Conservation (phyloP, 2,888 invertebrate genomes). For the Leptura quadrifasciata region DNA sequence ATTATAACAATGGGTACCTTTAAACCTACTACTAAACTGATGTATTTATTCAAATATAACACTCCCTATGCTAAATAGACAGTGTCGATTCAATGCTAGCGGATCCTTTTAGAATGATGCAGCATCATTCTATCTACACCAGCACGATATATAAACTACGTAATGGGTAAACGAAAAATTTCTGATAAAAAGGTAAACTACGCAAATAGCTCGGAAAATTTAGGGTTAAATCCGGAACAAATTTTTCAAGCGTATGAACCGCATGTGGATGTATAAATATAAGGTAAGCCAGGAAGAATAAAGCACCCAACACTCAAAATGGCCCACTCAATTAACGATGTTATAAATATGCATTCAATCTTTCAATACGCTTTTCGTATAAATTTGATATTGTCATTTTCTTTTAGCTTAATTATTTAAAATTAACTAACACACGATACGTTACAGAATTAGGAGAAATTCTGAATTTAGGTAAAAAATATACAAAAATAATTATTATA, state of each 20-base stretch:
- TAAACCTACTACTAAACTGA: slow-evolving; percentile 63
- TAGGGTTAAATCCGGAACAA: not conserved
- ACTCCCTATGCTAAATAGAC: slow-evolving; percentile 66
- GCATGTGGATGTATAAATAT: not conserved
- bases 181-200: slow-evolving; percentile 19
- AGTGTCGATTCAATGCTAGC: slow-evolving; percentile 48
- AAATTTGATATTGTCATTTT: no score
- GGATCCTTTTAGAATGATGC: slow-evolving; percentile 50
- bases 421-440: no score
- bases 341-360: no score
- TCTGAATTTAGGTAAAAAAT: no score
- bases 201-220: slow-evolving; percentile 11
- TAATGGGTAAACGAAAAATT: slow-evolving; percentile 2
- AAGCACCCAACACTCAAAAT: not conserved
- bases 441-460: no score
- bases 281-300: not conserved
- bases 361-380: no score
- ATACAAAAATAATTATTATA: no score
- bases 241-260: slow-evolving; percentile 9
- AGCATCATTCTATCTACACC: slow-evolving; percentile 48
- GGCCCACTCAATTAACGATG: not conserved
- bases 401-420: no score
- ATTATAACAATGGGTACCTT: slow-evolving; percentile 66
- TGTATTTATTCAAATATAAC: slow-evolving; percentile 66
- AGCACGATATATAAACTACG: not conserved